Base-by-base conservation (phyloP, 2,113 vertebrate species). In the Stegostoma tigrinum region DNA sequence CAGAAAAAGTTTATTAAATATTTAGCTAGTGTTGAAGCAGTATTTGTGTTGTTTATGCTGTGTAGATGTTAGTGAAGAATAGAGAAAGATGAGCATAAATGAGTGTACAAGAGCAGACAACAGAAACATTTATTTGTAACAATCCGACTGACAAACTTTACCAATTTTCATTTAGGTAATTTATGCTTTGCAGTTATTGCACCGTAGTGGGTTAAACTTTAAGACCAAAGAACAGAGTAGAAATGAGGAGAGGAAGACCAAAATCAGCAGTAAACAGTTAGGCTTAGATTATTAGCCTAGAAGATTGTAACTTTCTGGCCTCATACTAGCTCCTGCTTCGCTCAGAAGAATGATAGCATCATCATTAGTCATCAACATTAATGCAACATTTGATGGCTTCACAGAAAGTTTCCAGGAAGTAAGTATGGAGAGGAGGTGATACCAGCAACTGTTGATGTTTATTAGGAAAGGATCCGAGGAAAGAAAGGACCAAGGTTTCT, bases 1-100 rank as follows among this genome's bases (percentile, higher is more conserved):
- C 48, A 61, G 55, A 89, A 64, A 34, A 66, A 66, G 89, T 24
- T 95, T 95, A 1, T 5, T 72, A 27, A 30, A 52, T 24, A 95
- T 72, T 75, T 48, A 52, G 67, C 38, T 48, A 38, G 23, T 75
- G 27, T 95, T 34, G 55, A 7, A 61, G 8, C 55, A 61, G 55
- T 70, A 95, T 52, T 30, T 14, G 45, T 12, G 52, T 95, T 72
- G 24, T 72, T 42, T 72, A 45, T 42, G 5, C 72, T 72, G 94
- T 72, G 52, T 38, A 72, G 94, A 52, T 72, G 24, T 95, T 48
- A 72, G 24, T 27, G 34, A 70, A 45, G 94, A 34, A 38, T 17
- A 95, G 30, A 72, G 68, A 94, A 94, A 94, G 19, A 90, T 66
- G n/a, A 70, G 38, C 42, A 67, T 94, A 52, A 52, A 68, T 67